Conservation (phyloP, 1,140 invertebrate genomes). For the Arctopsyche grandis region DNA sequence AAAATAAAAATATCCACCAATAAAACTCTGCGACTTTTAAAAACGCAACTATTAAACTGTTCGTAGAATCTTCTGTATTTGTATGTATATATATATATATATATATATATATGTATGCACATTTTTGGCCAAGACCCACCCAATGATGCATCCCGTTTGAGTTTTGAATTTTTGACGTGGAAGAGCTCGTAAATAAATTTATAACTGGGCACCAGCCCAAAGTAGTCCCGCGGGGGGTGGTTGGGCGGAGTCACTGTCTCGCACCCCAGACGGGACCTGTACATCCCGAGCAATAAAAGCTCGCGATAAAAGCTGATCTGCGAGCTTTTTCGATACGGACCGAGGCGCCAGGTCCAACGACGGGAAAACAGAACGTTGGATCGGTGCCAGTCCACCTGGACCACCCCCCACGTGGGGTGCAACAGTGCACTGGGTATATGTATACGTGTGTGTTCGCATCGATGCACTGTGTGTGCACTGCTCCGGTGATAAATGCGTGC, state of each 20-base stretch:
- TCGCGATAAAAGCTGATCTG: slow-evolving; percentile 67
- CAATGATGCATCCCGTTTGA: not conserved
- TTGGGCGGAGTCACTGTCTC: slow-evolving; percentile 57
- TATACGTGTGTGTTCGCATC: not conserved
- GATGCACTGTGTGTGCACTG: not conserved
- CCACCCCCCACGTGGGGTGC: slow-evolving; percentile 44
- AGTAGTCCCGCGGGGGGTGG: slow-evolving; percentile 54
- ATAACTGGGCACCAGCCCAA: slow-evolving; percentile 56
- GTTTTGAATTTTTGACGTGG: slow-evolving; percentile 10
- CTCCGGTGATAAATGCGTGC: slow-evolving; percentile 12
- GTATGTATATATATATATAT: too few relatives aligned
- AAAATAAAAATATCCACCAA: too few relatives aligned
- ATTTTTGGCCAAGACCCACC: too few relatives aligned
- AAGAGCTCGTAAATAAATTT: slow-evolving; percentile 32
- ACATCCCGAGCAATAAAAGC: slow-evolving; percentile 53
- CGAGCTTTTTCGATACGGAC: slow-evolving; percentile 57
- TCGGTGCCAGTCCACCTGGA: slow-evolving; percentile 63
- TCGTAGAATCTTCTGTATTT: too few relatives aligned
- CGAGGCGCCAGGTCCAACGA: slow-evolving; percentile 57
- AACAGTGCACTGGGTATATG: not conserved
- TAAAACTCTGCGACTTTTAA: too few relatives aligned
- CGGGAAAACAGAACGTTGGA: slow-evolving; percentile 66
- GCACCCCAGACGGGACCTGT: slow-evolving; percentile 59
- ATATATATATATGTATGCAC: too few relatives aligned
- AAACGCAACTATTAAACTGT: too few relatives aligned